Evolutionary conservation across 2,113 vertebrate genomes (phyloP).

Genomic region (Cygnus buccinator): DNA sequence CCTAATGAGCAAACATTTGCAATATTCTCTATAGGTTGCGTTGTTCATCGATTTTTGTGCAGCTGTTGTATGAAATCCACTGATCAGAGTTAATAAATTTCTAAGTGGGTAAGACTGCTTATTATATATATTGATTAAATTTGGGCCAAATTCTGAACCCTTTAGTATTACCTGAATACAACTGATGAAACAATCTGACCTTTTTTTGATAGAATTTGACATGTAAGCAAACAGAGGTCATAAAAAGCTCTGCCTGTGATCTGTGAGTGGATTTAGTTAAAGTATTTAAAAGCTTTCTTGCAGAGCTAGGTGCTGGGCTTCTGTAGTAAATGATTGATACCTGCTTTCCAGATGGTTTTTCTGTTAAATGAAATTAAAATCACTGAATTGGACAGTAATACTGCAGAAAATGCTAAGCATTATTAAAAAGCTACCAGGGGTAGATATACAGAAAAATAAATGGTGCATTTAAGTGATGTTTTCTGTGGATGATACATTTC

Average conservation of each 20-base stretch:
- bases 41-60: slow-evolving; percentile 17
- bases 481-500: background rate
- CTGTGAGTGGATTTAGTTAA: background rate
- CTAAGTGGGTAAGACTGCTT: background rate
- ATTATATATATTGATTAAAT: background rate
- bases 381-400: background rate
- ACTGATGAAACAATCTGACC: background rate
- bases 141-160: background rate
- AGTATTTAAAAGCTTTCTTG: background rate
- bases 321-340: background rate
- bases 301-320: background rate
- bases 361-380: background rate
- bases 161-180: background rate
- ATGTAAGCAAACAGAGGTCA: background rate
- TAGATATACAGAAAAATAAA: background rate
- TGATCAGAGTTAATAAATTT: slow-evolving; percentile 47
- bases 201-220: background rate
- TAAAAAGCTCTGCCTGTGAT: background rate
- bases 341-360: background rate
- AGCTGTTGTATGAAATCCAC: slow-evolving; percentile 39
- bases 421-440: background rate
- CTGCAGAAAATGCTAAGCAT: background rate
- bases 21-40: background rate
- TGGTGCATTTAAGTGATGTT: background rate
- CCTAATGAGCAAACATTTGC: slow-evolving; percentile 48